These are phyloP conservation scores for Drosophila putrida DNA, from an alignment of 2,888 invertebrate genomes.

Conservation along the genomic window DNA sequence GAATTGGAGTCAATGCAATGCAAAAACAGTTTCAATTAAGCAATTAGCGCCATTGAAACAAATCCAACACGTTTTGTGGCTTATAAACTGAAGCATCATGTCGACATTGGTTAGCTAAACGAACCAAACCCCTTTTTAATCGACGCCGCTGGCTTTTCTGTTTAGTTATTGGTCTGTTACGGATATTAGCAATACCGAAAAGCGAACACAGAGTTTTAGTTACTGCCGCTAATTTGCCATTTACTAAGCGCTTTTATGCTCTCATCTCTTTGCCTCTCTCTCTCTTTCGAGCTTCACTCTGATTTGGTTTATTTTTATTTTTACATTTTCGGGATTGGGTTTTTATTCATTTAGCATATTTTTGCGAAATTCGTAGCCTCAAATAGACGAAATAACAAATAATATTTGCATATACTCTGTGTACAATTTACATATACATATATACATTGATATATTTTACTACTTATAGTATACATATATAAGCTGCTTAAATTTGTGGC, in stretches of 20 bases:
- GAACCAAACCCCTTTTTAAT: constrained; percentile 7
- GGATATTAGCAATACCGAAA: constrained; percentile 27
- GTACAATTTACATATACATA: constrained; percentile 4
- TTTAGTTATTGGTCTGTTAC: constrained; percentile 42
- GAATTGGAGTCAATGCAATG: constrained; percentile 68
- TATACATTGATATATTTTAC: constrained; percentile 17
- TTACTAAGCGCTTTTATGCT: constrained; percentile 35
- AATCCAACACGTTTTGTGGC: constrained; percentile 82
- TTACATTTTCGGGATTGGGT: constrained; percentile 6
- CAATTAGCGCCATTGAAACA: constrained; percentile 81
- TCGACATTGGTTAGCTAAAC: constrained; percentile 62
- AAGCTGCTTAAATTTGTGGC: constrained; percentile 68
- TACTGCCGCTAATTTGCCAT: constrained; percentile 66
- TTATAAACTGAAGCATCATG: constrained; percentile 77
- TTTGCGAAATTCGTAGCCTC: constrained; percentile 65
- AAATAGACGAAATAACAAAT: constrained; percentile 61
- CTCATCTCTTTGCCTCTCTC: constrained; percentile 1
- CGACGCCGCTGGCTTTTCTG: constrained; percentile 25
- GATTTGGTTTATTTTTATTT: constrained; percentile 18
- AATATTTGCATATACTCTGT: constrained; percentile 50
- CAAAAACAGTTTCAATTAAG: constrained; percentile 81
- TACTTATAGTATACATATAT: constrained; percentile 42
- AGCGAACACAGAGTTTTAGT: constrained; percentile 54
- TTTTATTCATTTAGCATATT: constrained; percentile 73
- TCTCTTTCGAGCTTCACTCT: not conserved